phyloP scores from a whole-genome alignment of 2,888 invertebrate species.

The Polia nebulosa region DNA sequence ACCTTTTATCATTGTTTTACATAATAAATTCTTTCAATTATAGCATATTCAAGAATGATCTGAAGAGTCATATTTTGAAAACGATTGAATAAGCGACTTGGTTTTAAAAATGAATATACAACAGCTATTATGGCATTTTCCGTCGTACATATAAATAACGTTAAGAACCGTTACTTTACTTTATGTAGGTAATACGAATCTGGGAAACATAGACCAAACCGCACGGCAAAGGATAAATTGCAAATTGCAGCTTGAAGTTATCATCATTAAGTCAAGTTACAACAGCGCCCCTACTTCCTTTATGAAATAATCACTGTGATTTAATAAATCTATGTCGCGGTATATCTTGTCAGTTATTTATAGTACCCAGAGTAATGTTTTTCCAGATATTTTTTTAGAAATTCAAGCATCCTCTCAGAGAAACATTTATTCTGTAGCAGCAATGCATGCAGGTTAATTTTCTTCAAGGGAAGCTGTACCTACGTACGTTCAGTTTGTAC shows the following conservation, averaged over 20 bases:
- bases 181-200: conserved; percentile 4
- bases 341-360: not conserved
- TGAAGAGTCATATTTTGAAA: too few relatives aligned
- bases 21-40: not conserved
- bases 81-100: not conserved
- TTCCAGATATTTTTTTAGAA: not conserved
- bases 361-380: not conserved
- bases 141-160: not conserved
- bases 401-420: not conserved
- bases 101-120: conserved; percentile 10
- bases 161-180: not conserved
- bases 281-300: too few relatives aligned
- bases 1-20: not conserved
- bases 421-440: not conserved
- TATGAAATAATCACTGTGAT: too few relatives aligned
- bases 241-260: not conserved
- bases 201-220: not conserved
- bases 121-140: not conserved
- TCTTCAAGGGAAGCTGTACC: not conserved
- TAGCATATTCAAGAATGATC: not conserved
- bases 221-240: not conserved
- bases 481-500: not conserved
- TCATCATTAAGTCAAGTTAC: too few relatives aligned
- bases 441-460: not conserved
- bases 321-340: not conserved